Evolutionary conservation across 2,888 invertebrate species (phyloP), one percentile per base, ranked within the genome.

Genomic region (Monoplex corrugatus): DNA sequence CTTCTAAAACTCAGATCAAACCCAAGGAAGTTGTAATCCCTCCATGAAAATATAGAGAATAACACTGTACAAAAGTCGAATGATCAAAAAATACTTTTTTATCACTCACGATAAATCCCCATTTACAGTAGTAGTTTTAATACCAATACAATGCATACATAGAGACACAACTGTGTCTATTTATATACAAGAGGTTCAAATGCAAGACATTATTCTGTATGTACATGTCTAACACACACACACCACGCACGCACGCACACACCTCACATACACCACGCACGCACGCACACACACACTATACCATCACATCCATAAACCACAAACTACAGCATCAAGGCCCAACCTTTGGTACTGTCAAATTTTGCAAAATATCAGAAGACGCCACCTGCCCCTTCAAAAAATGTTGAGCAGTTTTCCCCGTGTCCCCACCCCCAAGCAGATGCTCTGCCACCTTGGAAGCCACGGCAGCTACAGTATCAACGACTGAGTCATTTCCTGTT

Each of bases 281-380:
- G 32, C n/a, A 83, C n/a, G 23, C 19, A 78, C 40, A 80, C 78
- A 40, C 78, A 80, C 43, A 23, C 13, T n/a, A n/a, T n/a, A 8
- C 28, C 1, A 28, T 28, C 13, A 32, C 35, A 75, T 13, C 2
- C 75, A 35, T 38, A 16, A 75, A 10, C 75, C 75, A 1, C 13
- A 75, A 10, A 28, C 75, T 38, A 75, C 40, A 80, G n/a, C 78
- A 80, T 80, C 78, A 80, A 40, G 40, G 78, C 78, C 78, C 40
- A 23, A 8, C 43, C 8, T 2, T 28, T 43, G 75, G 75, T 13
- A 38, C 75, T 38, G 1, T 6, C 75, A 35, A 35, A 35, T 75
- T 75, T 3, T 35, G 38, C 16, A 35, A 35, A 32, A 75, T n/a
- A 6, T 68, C 28, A 28, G 72, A 32, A 72, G 72, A 72, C 72